Conservation (phyloP, 2,797 vertebrate species). For the Siniperca undulata region DNA sequence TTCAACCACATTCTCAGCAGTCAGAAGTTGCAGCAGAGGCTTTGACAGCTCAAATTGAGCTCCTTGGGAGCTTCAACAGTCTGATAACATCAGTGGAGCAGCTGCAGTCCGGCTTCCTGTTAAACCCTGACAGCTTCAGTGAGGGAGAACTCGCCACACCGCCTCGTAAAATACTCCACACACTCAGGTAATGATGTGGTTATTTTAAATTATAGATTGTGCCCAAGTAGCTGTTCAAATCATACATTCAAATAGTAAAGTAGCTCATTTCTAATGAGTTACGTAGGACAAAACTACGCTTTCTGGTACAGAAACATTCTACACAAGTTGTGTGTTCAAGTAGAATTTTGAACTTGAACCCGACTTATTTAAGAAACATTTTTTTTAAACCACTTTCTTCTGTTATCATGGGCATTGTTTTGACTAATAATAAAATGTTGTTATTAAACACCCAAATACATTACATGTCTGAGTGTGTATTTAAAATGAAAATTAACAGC, state of each 20-base stretch:
- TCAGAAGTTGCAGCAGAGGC: slow-evolving; percentile 83
- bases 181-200: slow-evolving; percentile 87
- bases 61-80: slow-evolving; percentile 92
- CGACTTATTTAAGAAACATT: background rate
- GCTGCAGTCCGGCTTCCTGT: slow-evolving; percentile 93
- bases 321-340: background rate
- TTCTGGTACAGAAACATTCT: background rate
- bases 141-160: slow-evolving; percentile 93
- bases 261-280: background rate
- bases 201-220: background rate
- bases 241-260: background rate
- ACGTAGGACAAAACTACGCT: background rate
- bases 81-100: slow-evolving; percentile 94
- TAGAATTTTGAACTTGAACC: background rate
- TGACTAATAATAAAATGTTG: background rate
- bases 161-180: slow-evolving; percentile 92
- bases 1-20: slow-evolving; percentile 43
- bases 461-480: background rate
- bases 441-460: background rate
- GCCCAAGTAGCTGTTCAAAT: too few relatives aligned
- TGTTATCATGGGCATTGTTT: background rate
- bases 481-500: background rate
- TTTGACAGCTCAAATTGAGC: slow-evolving; percentile 88
- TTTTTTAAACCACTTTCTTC: background rate
- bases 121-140: slow-evolving; percentile 91